Evolutionary conservation across 2,888 invertebrate species (phyloP).

Genomic region (Phengaris arion): DNA sequence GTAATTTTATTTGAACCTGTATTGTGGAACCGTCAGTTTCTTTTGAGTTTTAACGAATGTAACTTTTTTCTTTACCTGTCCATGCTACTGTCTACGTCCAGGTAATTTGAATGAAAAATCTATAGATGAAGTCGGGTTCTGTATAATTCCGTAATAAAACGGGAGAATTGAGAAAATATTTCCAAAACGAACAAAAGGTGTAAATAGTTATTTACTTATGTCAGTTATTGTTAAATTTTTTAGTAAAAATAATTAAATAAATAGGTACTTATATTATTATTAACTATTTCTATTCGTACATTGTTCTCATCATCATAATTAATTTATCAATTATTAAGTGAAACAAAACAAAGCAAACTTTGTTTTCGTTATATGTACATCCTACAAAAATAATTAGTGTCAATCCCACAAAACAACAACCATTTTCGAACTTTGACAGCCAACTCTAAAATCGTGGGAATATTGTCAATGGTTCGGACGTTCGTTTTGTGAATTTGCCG

Average conservation of each 20-base stretch:
- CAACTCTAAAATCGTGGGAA: conserved; percentile 64
- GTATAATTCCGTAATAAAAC: not conserved
- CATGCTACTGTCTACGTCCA: not conserved
- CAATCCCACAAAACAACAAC: not conserved
- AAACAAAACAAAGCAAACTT: too few species aligned
- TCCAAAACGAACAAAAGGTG: too few species aligned
- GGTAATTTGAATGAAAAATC: not conserved
- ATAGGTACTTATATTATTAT: too few species aligned
- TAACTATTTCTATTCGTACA: too few species aligned
- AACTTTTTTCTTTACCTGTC: not conserved
- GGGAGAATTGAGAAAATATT: not conserved
- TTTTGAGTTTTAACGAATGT: not conserved
- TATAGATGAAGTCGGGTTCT: not conserved
- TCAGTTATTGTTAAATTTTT: too few species aligned
- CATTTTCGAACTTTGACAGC: conserved; percentile 8
- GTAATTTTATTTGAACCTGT: not conserved
- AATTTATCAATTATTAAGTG: too few species aligned
- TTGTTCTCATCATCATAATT: too few species aligned
- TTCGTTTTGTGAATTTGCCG: conserved; percentile 52
- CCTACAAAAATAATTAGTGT: not conserved
- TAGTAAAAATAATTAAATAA: too few species aligned
- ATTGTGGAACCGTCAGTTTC: not conserved
- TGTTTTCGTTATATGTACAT: too few species aligned
- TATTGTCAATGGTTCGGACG: conserved; percentile 51
- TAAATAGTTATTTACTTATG: too few species aligned